Evolutionary conservation across 1,140 invertebrate species (phyloP), one percentile per base, ranked within the genome.

Genomic region (Pissodes strobi): DNA sequence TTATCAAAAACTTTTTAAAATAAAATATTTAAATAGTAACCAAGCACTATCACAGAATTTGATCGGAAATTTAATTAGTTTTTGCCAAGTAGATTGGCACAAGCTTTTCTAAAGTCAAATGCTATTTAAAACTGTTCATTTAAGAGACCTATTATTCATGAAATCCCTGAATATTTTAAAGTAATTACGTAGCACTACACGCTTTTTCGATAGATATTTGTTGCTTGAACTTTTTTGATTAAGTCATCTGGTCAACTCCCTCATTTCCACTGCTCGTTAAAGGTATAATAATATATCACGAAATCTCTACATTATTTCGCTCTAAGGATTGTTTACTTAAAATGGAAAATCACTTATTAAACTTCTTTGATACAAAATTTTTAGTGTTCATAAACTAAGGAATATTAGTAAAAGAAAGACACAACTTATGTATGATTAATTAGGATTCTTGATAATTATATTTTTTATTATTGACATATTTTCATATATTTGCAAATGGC

Each of bases 131-230:
- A 55, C 34, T n/a, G 34, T 41, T 55, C 23, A 55, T 38, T 55
- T 39, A 51, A 51, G 19, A 43, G 19, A 57, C 21, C 38, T 57
- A 45, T 57, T 57, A 57, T 57, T 57, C 55, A 57, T 57, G 55
- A 57, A 34, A 57, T 2, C 27, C 41, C 21, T 57, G 55, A 41
- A 57, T 57, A 57, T 45, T 57, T 57, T 27, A 27, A 57, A 23
- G 38, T 43, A 57, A 57, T 57, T 57, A 52, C n/a, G n/a, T 52
- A 43, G 55, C 45, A 22, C 52, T 39, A 57, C 55, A 57, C 45
- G 23, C 55, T 57, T 45, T 57, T 45, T 55, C 52, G 17, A 55
- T 55, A 43, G 55, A 57, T 57, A 57, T 57, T 57, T 57, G 55
- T n/a, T 23, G 38, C 38, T 25, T 57, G 27, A 57, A 57, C 38